Base-by-base conservation (phyloP, 2,888 invertebrate genomes). In the Malacosoma neustria region DNA sequence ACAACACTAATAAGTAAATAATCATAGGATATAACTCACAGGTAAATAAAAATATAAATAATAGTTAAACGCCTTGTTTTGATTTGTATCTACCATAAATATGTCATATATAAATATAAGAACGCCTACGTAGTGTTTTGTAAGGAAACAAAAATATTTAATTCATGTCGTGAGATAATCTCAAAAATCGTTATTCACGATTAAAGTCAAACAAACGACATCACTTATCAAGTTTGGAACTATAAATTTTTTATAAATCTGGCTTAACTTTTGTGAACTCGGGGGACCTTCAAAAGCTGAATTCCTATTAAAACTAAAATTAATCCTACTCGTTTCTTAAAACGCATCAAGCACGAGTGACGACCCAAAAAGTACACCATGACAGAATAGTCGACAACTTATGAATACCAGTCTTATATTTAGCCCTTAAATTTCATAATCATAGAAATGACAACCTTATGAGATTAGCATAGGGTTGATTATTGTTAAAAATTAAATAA, bases 261-360 rank as follows among this genome's bases (percentile, higher is more conserved):
- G 61, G 49, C 43, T 57, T 53, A 58, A 49, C 49, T 50, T 61
- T 51, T 47, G 46, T 43, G 54, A 63, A 61, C 57, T 56, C 59
- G 22, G 9, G 22, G 58, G 53, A 42, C 45, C 48, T 59, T 61
- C 57, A 63, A 61, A 64, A 59, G 61, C 58, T 59, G 53, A 61
- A 70, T 71, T 73, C 67, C 61, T 67, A 64, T 66, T 71, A 72
- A 69, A 66, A 67, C 74, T 72, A 72, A 74, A 77, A 72, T 72
- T 72, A 76, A 79, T 76, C 68, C 67, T 53, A 50, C 46, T 49
- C 58, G 49, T 69, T 75, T 73, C 72, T 72, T 60, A 67, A 77
- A 77, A 76, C 69, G 72, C 74, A 69, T 75, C 72, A 76, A 76
- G 73, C 63, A 51, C 65, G 63, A 76, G 65, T 74, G 74, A 76